Evolutionary conservation across 2,888 invertebrate species (phyloP).

Genomic region (Pilophorus perplexus): DNA sequence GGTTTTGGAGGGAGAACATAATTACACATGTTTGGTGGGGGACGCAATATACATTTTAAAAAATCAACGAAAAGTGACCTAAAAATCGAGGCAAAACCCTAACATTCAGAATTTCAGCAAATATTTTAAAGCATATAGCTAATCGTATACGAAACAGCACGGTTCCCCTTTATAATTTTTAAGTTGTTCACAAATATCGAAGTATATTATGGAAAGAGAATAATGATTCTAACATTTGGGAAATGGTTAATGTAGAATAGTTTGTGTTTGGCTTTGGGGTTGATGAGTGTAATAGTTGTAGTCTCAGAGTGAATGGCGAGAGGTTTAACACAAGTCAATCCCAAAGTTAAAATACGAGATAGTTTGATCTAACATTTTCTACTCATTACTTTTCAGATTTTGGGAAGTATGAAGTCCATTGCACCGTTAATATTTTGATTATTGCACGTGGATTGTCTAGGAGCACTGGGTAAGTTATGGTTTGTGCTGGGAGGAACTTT

Average conservation of each 20-base stretch:
- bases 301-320: not conserved
- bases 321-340: too few relatives aligned
- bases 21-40: conserved; percentile 35
- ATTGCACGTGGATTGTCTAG: conserved; percentile 43
- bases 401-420: conserved; percentile 34
- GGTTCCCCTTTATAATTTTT: conserved; percentile 21
- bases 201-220: not conserved
- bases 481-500: conserved; percentile 35
- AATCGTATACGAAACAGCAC: conserved; percentile 45
- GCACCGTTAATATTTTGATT: conserved; percentile 43
- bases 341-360: conserved; percentile 19
- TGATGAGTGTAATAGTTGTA: not conserved
- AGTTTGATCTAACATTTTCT: conserved; percentile 29
- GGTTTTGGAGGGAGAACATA: conserved; percentile 22
- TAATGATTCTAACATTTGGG: conserved; percentile 14
- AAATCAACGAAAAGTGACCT: too few relatives aligned
- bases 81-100: conserved; percentile 13
- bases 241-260: too few relatives aligned
- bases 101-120: conserved; percentile 25
- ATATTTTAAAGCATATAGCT: conserved; percentile 34
- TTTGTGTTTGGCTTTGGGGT: not conserved
- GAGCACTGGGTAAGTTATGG: conserved; percentile 13
- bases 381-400: conserved; percentile 28
- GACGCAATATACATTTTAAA: conserved; percentile 35
- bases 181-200: conserved; percentile 7